Evolutionary conservation across 2,888 invertebrate species (phyloP).

Genomic region (Agrotis segetum): DNA sequence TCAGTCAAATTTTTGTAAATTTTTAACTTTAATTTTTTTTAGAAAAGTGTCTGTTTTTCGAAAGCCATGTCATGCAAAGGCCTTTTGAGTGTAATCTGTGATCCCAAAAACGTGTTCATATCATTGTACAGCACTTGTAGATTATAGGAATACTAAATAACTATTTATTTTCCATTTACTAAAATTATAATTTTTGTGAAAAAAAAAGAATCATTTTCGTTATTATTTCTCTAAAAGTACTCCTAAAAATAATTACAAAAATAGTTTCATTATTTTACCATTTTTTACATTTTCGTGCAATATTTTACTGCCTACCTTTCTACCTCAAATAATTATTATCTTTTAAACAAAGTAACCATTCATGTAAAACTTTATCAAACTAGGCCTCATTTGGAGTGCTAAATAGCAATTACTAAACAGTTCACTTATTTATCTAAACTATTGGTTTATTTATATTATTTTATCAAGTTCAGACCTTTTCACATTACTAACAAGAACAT

Average conservation of each 20-base stretch:
- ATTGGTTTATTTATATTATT: slow-evolving; percentile 8
- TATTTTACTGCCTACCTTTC: neutral
- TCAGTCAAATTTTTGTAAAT: neutral
- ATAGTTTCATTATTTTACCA: too few relatives aligned
- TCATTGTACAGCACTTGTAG: slow-evolving; percentile 63
- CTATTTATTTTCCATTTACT: neutral
- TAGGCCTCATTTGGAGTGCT: neutral
- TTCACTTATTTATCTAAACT: neutral
- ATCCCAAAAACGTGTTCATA: slow-evolving; percentile 80
- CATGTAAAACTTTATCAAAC: slow-evolving; percentile 4
- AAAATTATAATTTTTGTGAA: too few relatives aligned
- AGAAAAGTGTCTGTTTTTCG: slow-evolving; percentile 29
- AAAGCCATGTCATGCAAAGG: slow-evolving; percentile 58
- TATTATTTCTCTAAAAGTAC: too few relatives aligned
- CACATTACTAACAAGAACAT: too few relatives aligned
- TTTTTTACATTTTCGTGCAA: slow-evolving; percentile 8
- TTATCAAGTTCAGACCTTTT: slow-evolving; percentile 19
- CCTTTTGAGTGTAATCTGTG: slow-evolving; percentile 74
- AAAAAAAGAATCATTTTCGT: too few relatives aligned
- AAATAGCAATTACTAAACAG: neutral
- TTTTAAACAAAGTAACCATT: slow-evolving; percentile 3
- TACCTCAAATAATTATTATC: neutral
- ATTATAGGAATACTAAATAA: slow-evolving; percentile 25
- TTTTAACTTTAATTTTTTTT: neutral
- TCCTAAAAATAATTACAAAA: too few relatives aligned